These are phyloP conservation scores for Cossypha heuglini DNA, from an alignment of 2,797 vertebrate genomes.

Conservation along the genomic window DNA sequence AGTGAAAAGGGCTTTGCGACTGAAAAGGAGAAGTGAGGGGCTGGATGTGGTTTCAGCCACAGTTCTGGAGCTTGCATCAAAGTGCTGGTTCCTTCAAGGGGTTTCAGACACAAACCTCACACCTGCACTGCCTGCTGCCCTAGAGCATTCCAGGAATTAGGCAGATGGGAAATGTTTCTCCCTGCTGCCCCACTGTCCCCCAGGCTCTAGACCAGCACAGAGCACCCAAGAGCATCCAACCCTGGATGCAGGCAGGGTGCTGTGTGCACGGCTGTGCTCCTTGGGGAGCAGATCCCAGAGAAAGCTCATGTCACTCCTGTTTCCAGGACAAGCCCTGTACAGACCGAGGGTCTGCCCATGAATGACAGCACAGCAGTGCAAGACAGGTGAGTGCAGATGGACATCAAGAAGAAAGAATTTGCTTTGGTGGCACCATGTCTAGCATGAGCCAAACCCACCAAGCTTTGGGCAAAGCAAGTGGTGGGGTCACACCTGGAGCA, in stretches of 20 bases:
- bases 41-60: neutral
- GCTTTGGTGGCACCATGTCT: neutral
- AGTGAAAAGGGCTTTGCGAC: neutral
- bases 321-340: neutral
- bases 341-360: accelerated
- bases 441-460: neutral
- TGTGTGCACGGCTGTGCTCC: neutral
- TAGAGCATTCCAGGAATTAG: neutral
- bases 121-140: neutral
- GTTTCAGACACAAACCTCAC: neutral
- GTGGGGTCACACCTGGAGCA: neutral
- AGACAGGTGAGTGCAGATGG: neutral
- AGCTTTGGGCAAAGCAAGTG: neutral
- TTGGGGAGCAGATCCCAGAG: neutral
- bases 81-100: neutral
- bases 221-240: neutral
- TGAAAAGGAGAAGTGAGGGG: neutral
- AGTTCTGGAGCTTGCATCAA: neutral
- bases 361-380: neutral
- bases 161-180: neutral
- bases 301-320: neutral
- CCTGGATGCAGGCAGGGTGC: neutral
- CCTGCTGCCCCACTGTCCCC: neutral
- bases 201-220: neutral
- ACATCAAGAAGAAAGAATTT: neutral